Evolutionary conservation across 2,888 invertebrate species (phyloP).

Genomic region (Euphydryas editha): DNA sequence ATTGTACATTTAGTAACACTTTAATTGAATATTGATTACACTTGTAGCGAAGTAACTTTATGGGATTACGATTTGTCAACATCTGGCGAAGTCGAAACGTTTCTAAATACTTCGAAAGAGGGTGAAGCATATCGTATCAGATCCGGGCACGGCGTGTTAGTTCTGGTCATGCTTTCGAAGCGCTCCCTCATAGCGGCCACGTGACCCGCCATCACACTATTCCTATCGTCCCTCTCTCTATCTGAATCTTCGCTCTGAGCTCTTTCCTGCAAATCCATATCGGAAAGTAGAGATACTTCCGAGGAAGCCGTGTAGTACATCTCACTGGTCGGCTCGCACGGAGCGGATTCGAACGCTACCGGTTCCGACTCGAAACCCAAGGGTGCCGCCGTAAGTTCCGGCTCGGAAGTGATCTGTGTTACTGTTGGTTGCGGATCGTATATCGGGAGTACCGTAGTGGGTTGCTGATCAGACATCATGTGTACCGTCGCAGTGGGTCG

Average conservation of each 20-base stretch:
- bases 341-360: slow-evolving; percentile 38
- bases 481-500: too few relatives aligned
- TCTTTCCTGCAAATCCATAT: slow-evolving; percentile 57
- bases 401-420: slow-evolving; percentile 45
- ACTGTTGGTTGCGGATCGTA: not conserved
- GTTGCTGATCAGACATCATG: too few relatives aligned
- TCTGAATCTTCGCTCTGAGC: slow-evolving; percentile 46
- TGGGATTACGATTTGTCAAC: slow-evolving; percentile 46
- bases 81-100: slow-evolving; percentile 69
- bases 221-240: slow-evolving; percentile 57
- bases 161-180: slow-evolving; percentile 78
- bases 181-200: slow-evolving; percentile 80
- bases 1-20: slow-evolving; percentile 23
- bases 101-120: slow-evolving; percentile 61
- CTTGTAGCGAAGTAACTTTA: slow-evolving; percentile 4
- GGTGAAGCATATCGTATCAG: slow-evolving; percentile 61
- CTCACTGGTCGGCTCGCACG: slow-evolving; percentile 64
- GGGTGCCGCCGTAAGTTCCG: slow-evolving; percentile 31
- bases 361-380: slow-evolving; percentile 4
- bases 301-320: slow-evolving; percentile 77
- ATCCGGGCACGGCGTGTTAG: slow-evolving; percentile 73
- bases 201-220: slow-evolving; percentile 72
- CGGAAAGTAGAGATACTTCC: slow-evolving; percentile 66
- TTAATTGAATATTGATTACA: slow-evolving; percentile 18
- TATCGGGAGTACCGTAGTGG: too few relatives aligned